phyloP scores from a whole-genome alignment of 2,797 vertebrate genomes.

The Takifugu ocellatus region DNA sequence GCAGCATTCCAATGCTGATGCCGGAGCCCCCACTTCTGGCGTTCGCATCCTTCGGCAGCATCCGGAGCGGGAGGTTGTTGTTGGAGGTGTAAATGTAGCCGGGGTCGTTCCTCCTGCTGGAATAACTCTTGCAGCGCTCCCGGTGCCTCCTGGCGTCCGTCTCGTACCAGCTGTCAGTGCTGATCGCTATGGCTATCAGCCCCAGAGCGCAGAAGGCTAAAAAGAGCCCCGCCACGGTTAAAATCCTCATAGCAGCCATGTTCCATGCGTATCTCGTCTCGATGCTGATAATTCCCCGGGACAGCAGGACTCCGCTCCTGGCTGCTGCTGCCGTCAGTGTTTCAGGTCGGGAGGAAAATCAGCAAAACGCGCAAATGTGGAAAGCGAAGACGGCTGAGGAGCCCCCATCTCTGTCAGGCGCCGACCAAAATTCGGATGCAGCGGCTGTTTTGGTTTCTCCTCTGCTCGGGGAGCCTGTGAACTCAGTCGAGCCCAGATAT shows the following conservation, averaged over 20 bases:
- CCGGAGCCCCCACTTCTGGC: conserved; percentile 44
- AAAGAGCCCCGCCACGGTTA: conserved; percentile 85
- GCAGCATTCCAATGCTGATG: conserved; percentile 35
- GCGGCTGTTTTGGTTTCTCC: conserved; percentile 60
- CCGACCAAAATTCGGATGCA: conserved; percentile 18
- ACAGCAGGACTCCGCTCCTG: conserved; percentile 53
- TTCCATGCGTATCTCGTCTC: conserved; percentile 68
- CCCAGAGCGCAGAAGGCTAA: conserved; percentile 86
- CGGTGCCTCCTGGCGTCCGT: conserved; percentile 89
- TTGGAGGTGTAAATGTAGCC: conserved; percentile 89
- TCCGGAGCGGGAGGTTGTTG: conserved; percentile 85
- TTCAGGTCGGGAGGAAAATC: conserved; percentile 46
- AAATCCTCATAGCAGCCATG: conserved; percentile 89
- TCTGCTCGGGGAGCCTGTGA: conserved; percentile 45
- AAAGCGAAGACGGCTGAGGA: conserved; percentile 23
- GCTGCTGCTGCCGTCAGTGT: conserved; percentile 50
- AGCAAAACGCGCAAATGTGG: conserved; percentile 30
- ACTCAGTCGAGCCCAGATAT: conserved; percentile 61
- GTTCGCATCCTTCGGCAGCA: conserved; percentile 71
- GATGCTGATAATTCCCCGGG: conserved; percentile 61
- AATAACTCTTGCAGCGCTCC: conserved; percentile 86
- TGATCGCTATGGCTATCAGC: conserved; percentile 84
- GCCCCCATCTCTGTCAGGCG: conserved; percentile 26
- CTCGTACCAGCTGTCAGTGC: conserved; percentile 92
- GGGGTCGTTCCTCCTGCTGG: conserved; percentile 85